Evolutionary conservation across 64 coral and sea anemone species (phyloP), one percentile per base, ranked within the genome.

Genomic region (Hydrozoanthus tunicans): DNA sequence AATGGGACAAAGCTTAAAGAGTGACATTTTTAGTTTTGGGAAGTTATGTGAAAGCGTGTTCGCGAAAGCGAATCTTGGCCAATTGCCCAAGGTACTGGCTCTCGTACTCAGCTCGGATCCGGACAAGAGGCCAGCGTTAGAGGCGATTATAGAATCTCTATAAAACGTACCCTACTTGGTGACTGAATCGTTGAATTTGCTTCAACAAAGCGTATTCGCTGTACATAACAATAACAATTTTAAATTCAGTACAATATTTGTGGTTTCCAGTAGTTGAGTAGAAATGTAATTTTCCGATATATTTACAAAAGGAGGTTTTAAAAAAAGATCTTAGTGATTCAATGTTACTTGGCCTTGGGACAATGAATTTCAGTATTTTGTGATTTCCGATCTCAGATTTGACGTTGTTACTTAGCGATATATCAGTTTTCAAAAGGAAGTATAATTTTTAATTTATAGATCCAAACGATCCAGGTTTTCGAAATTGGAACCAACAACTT

Each of bases 1-100:
- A 25, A 69, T n/a, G 62, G 82, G 64, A 27, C 82, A 86, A 68
- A 86, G 82, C 81, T 12, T 53, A 13, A 66, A 61, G 27, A 83
- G 81, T 83, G 81, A 83, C 81, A 53, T 83, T 83, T 86, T 86
- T 69, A 86, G 51, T 13, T 70, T 86, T 43, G 64, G 63, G 13
- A 86, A 86, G 55, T 64, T 86, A 14, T 65, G 63, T 54, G 62
- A 86, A 57, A 83, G 24, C 25, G n/a, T 83, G 53, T 83, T 83
- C 57, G 27, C 25, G 2, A 83, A 58, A 62, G 82, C 64, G n/a
- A 70, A 68, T 27, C 63, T 86, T 53, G 82, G 82, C 53, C 25
- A 7, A 23, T 56, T 86, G 23, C 82, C 81, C 4, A 9, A 65
- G 60, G 51, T 84, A 27, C 20, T 84, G 61, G 81, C 53, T 3